A percentile compares a stretch with the other conserved stretches of the same genome.
Evolutionary conservation across 2,888 invertebrate species (phyloP).

Genomic region (Lamellibrachia columna): DNA sequence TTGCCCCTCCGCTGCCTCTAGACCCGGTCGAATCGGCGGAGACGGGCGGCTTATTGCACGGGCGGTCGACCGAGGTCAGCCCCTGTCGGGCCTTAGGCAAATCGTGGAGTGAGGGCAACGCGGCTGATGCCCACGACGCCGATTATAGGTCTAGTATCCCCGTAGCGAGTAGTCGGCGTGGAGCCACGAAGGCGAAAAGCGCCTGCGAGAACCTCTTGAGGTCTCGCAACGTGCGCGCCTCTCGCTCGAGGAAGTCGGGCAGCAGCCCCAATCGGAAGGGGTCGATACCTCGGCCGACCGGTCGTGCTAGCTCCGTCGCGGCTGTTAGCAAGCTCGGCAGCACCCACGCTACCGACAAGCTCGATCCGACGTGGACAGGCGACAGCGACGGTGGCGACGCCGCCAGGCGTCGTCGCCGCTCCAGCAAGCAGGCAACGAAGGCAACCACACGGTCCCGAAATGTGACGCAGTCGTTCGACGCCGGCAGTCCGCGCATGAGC

Average conservation of each 20-base stretch:
- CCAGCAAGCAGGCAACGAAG: not conserved
- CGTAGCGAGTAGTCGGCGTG: not conserved
- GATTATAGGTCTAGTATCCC: not conserved
- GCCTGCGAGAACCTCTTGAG: not conserved
- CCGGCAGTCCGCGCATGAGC: slow-evolving; percentile 6
- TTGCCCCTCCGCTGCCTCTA: not conserved
- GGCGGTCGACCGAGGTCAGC: not conserved
- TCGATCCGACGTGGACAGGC: not conserved
- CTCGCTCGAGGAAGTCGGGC: not conserved
- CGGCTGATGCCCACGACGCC: not conserved
- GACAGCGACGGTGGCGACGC: slow-evolving; percentile 3
- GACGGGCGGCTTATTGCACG: not conserved
- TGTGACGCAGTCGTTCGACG: not conserved
- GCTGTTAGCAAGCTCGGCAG: not conserved
- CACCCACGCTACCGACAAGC: not conserved
- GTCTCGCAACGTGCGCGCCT: not conserved
- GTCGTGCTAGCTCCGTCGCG: not conserved
- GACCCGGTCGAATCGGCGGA: not conserved
- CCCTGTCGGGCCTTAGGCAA: not conserved
- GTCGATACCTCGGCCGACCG: not conserved
- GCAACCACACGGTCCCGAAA: not conserved
- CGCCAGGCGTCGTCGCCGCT: not conserved
- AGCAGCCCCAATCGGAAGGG: not conserved
- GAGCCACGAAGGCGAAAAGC: not conserved
- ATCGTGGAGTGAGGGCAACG: not conserved